A percentile compares a stretch with the other conserved stretches of the same genome.
phyloP scores from a whole-genome alignment of 2,888 invertebrate genomes.

The Drosophila histrio region DNA sequence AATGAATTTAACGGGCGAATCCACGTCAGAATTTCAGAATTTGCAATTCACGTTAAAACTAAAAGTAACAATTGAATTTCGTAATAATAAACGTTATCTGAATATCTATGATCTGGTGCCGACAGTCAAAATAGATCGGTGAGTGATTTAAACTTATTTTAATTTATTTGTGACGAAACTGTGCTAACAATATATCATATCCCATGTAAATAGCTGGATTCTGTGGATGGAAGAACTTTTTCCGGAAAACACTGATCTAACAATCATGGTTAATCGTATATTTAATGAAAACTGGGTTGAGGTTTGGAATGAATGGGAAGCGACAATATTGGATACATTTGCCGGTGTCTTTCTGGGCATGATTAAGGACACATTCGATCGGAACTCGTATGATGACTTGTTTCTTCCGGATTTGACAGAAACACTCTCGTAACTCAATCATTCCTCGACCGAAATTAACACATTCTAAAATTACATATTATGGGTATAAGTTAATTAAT shows the following conservation, averaged over 20 bases:
- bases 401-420: slow-evolving; percentile 28
- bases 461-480: not conserved
- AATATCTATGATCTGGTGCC: slow-evolving; percentile 51
- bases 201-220: slow-evolving; percentile 42
- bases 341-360: slow-evolving; percentile 33
- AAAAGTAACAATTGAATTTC: slow-evolving; percentile 44
- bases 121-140: slow-evolving; percentile 49
- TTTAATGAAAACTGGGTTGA: slow-evolving; percentile 54
- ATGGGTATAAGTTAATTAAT: not conserved
- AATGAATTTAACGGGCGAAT: slow-evolving; percentile 23
- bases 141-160: not conserved
- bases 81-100: slow-evolving; percentile 55
- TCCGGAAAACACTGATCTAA: slow-evolving; percentile 45
- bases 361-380: slow-evolving; percentile 37
- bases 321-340: slow-evolving; percentile 37
- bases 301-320: slow-evolving; percentile 57
- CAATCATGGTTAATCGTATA: slow-evolving; percentile 40
- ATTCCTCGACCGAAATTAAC: not conserved
- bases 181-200: no score
- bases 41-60: slow-evolving; percentile 49
- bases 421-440: not conserved
- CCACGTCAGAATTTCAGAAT: slow-evolving; percentile 52
- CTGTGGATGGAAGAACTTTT: slow-evolving; percentile 52
- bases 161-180: not conserved
- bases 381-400: slow-evolving; percentile 57